These are phyloP conservation scores for Ceratothoa steindachneri DNA, from an alignment of 2,888 invertebrate species.

Conservation along the genomic window DNA sequence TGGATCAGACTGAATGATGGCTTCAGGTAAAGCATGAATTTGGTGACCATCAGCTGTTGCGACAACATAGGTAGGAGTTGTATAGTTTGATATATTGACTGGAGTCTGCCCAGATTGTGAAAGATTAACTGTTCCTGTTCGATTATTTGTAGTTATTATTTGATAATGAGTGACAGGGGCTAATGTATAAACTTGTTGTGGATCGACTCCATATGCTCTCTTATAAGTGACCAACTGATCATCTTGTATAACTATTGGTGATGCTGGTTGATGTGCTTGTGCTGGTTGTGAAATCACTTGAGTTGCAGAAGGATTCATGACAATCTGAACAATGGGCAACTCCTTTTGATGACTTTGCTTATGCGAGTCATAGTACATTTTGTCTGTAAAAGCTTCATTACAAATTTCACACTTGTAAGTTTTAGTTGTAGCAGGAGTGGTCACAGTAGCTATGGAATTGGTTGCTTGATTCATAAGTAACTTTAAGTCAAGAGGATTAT, in stretches of 20 bases:
- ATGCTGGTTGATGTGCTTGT: background rate
- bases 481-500: background rate
- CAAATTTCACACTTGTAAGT: background rate
- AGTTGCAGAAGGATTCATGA: background rate
- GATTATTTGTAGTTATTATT: background rate
- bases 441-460: background rate
- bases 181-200: constrained; percentile 1
- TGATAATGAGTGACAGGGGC: constrained; percentile 3
- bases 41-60: constrained; percentile 1
- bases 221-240: background rate
- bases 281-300: constrained; percentile 2
- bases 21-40: background rate
- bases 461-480: constrained; percentile 6
- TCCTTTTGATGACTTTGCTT: constrained; percentile 7
- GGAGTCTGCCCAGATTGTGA: background rate
- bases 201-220: background rate
- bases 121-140: background rate
- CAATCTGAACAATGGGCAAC: background rate
- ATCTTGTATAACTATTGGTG: constrained; percentile 3
- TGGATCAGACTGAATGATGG: constrained; percentile 2
- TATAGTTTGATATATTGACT: background rate
- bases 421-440: background rate
- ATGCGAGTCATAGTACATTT: background rate
- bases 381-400: background rate
- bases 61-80: background rate